phyloP scores from a whole-genome alignment of 2,113 vertebrate genomes.

The Microcebus ravelobensis region DNA sequence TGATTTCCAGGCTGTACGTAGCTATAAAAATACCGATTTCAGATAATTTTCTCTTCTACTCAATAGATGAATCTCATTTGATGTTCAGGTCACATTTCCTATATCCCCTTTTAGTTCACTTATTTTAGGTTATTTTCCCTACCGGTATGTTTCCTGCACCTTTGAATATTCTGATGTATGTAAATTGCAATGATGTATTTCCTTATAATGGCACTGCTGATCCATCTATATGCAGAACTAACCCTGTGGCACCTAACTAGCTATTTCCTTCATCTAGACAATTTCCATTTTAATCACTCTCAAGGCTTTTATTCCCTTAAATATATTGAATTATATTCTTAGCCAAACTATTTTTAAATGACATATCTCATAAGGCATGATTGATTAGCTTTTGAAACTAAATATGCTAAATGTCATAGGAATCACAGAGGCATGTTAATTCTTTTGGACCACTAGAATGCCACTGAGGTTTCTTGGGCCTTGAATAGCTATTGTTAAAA shows the following conservation, averaged over 20 bases:
- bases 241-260: constrained; percentile 38
- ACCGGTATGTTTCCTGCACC: neutral
- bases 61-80: constrained; percentile 19
- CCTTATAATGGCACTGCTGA: constrained; percentile 3
- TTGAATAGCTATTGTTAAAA: constrained; percentile 1
- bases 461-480: neutral
- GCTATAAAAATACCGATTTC: constrained; percentile 31
- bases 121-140: constrained; percentile 46
- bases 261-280: constrained; percentile 41
- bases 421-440: neutral
- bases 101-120: constrained; percentile 3
- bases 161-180: constrained; percentile 65
- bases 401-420: constrained; percentile 48
- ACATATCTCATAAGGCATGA: constrained; percentile 47
- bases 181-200: constrained; percentile 67
- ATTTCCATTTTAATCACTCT: constrained; percentile 72
- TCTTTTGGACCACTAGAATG: neutral
- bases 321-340: constrained; percentile 67
- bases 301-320: constrained; percentile 65
- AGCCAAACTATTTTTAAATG: constrained; percentile 64
- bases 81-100: constrained; percentile 25
- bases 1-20: neutral
- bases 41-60: constrained; percentile 23
- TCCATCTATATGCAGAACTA: constrained; percentile 51
- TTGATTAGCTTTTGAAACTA: constrained; percentile 50